Evolutionary conservation across 2,797 vertebrate species (phyloP).

Genomic region (Molossus molossus): DNA sequence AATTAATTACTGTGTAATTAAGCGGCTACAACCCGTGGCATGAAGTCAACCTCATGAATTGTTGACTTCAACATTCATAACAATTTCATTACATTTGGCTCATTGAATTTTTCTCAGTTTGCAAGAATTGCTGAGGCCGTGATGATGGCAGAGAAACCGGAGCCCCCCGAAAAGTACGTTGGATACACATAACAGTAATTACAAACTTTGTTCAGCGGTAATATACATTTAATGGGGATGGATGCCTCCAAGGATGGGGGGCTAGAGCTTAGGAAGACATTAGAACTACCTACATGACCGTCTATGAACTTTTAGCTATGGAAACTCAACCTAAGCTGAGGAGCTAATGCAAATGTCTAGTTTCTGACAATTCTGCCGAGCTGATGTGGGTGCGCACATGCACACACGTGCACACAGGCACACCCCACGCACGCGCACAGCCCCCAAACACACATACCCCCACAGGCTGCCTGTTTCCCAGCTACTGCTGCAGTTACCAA

Average conservation of each 20-base stretch:
- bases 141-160: slow-evolving; percentile 13
- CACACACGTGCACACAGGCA: neutral
- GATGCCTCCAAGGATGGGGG: no score
- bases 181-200: neutral
- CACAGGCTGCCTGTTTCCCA: neutral
- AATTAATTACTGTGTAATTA: slow-evolving; percentile 43
- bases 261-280: neutral
- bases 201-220: neutral
- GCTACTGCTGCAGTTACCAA: neutral
- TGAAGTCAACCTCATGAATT: neutral
- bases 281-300: neutral
- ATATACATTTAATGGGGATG: neutral
- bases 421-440: no score
- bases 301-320: slow-evolving; percentile 25
- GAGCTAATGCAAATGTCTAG: neutral
- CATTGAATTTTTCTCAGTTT: neutral
- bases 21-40: neutral
- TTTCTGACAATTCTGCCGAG: neutral
- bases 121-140: neutral
- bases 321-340: slow-evolving; percentile 13
- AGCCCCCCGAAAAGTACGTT: neutral
- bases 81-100: neutral
- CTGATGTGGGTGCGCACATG: neutral
- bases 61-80: neutral
- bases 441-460: neutral